These are phyloP conservation scores for Carassius gibelio DNA, from an alignment of 2,113 vertebrate species.

Conservation along the genomic window DNA sequence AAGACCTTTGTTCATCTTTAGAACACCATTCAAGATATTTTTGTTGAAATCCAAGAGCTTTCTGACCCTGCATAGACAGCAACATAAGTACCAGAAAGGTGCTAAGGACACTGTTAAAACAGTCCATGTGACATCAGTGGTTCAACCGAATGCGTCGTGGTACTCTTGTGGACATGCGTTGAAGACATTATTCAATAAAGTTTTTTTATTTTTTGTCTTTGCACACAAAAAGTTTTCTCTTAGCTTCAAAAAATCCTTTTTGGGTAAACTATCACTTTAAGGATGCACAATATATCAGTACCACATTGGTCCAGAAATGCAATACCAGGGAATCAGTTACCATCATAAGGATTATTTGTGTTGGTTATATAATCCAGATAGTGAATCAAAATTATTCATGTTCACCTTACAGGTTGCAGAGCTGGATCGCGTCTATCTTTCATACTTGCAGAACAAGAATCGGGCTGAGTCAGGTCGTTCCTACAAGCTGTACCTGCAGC, in stretches of 20 bases:
- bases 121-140: too few relatives aligned
- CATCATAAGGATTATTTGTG: not conserved
- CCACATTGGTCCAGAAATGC: too few relatives aligned
- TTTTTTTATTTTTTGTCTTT: too few relatives aligned
- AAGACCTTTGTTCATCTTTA: too few relatives aligned
- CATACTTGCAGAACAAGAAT: slow-evolving; percentile 81
- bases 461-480: slow-evolving; percentile 75
- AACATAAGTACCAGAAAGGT: too few relatives aligned
- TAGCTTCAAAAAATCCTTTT: not conserved
- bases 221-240: too few relatives aligned
- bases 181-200: too few relatives aligned
- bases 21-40: too few relatives aligned
- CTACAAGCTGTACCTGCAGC: slow-evolving; percentile 75
- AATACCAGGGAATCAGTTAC: not conserved
- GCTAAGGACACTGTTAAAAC: too few relatives aligned
- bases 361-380: slow-evolving; percentile 20
- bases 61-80: not conserved
- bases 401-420: slow-evolving; percentile 70
- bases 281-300: too few relatives aligned
- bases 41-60: not conserved
- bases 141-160: too few relatives aligned
- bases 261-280: not conserved
- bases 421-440: slow-evolving; percentile 78
- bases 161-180: too few relatives aligned
- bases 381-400: not conserved